phyloP scores from a whole-genome alignment of 2,888 invertebrate species.

The Mesochorus sp. region DNA sequence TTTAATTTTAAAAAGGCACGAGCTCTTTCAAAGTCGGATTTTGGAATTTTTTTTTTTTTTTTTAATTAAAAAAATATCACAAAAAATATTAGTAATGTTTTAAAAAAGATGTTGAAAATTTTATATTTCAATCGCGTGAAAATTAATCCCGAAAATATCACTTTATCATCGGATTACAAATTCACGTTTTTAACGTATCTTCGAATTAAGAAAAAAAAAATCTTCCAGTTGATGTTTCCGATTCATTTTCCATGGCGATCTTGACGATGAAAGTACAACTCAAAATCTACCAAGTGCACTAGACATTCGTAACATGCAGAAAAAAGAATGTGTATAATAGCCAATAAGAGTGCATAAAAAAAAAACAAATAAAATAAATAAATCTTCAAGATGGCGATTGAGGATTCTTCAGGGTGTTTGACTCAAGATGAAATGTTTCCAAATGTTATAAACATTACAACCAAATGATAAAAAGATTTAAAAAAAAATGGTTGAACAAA shows the following conservation, averaged over 20 bases:
- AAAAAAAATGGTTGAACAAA: not conserved
- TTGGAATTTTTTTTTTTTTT: not conserved
- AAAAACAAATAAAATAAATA: not conserved
- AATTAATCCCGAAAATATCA: too few relatives aligned
- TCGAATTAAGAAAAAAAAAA: not conserved
- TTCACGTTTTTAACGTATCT: not conserved
- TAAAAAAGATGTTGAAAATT: not conserved
- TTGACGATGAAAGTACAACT: not conserved
- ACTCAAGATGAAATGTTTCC: not conserved
- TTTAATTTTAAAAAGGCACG: too few relatives aligned
- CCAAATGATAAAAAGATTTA: not conserved
- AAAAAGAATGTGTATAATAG: not conserved
- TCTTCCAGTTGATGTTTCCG: slow-evolving; percentile 40
- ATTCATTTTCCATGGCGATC: slow-evolving; percentile 51
- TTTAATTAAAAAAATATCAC: not conserved
- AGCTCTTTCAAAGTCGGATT: too few relatives aligned
- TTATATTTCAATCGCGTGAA: not conserved
- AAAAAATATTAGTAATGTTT: not conserved
- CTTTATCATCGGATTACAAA: too few relatives aligned
- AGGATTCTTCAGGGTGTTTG: slow-evolving; percentile 21
- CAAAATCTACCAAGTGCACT: not conserved
- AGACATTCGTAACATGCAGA: slow-evolving; percentile 42
- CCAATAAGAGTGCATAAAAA: not conserved
- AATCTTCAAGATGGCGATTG: not conserved
- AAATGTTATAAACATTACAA: too few relatives aligned